Base-by-base conservation (phyloP, 2,888 invertebrate genomes). In the Patella pellucida region DNA sequence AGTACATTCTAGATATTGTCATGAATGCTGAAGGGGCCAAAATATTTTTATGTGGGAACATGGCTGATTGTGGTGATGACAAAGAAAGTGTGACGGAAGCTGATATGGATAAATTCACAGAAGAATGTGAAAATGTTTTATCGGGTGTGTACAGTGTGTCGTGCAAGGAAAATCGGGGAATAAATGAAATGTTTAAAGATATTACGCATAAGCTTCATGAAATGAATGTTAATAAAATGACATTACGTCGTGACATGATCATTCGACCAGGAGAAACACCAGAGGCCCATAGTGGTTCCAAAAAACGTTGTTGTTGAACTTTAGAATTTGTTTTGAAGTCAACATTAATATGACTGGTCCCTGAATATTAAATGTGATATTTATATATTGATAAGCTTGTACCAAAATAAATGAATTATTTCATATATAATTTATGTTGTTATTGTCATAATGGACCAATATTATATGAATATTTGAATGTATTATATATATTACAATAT, bases 41-140 rank as follows among this genome's bases (percentile, higher is more conserved):
- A 92, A 97, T 98, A 90, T 97, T 96, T 91, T 93, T 97, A 19
- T 97, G 97, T 91, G 97, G 97, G 71, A 97, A 97, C 90, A 97
- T 97, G 92, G 94, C 94, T 72, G 97, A 97, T 91, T 92, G 96
- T 73, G 95, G 96, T 72, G 95, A 95, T 86, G 94, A 94, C 15
- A 95, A 96, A 91, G 88, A 85, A 52, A 76, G 79, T n/a, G 95
- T 97, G 12, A 95, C 95, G 19, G 96, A 97, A 89, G 93, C 94
- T 76, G 97, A 97, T 90, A 95, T 97, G 91, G 96, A 97, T 89
- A 94, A 94, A 82, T 97, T 97, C 91, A 95, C 83, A 62, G 77
- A 96, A 90, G 96, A 97, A 91, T 97, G 97, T 90, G 97, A 96
- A 91, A 96, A 96, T 90, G 93, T 97, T 73, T 95, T 97, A 83